Evolutionary conservation across 2,888 invertebrate species (phyloP).

Genomic region (Gasteruption jaculator): DNA sequence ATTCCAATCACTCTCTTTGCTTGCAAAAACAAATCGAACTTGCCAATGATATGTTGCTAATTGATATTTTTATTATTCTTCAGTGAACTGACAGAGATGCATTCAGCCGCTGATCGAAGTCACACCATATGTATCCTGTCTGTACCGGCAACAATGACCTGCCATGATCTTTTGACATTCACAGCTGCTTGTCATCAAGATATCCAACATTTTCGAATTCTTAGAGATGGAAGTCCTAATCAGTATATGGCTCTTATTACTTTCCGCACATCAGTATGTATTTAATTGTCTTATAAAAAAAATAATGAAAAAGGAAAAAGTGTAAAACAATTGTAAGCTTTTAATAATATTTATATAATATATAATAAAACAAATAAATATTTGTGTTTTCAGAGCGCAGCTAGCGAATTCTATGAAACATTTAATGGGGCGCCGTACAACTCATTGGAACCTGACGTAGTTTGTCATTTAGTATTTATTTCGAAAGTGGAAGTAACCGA

Average conservation of each 20-base stretch:
- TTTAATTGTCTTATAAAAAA: constrained; percentile 8
- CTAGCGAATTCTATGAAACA: constrained; percentile 86
- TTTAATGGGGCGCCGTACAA: constrained; percentile 94
- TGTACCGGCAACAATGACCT: constrained; percentile 86
- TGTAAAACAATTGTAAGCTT: neutral
- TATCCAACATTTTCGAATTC: constrained; percentile 86
- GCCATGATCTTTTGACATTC: constrained; percentile 90
- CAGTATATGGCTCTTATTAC: constrained; percentile 97
- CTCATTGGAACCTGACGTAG: constrained; percentile 83
- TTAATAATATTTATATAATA: constrained; percentile 3
- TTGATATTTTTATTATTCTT: constrained; percentile 28
- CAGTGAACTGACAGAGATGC: constrained; percentile 71
- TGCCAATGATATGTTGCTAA: constrained; percentile 9
- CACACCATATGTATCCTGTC: constrained; percentile 84
- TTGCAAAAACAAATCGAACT: too few relatives aligned
- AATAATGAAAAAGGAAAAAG: constrained; percentile 5
- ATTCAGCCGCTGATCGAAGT: constrained; percentile 65
- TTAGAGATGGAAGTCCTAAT: constrained; percentile 87
- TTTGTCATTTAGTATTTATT: constrained; percentile 95
- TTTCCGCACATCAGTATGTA: constrained; percentile 52
- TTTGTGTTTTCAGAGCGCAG: constrained; percentile 60
- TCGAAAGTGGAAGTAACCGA: constrained; percentile 84
- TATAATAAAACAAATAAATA: constrained; percentile 11
- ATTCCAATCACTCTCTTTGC: too few relatives aligned
- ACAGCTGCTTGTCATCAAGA: constrained; percentile 89